phyloP scores from a whole-genome alignment of 2,113 vertebrate genomes.

The Lophotis ruficrista region DNA sequence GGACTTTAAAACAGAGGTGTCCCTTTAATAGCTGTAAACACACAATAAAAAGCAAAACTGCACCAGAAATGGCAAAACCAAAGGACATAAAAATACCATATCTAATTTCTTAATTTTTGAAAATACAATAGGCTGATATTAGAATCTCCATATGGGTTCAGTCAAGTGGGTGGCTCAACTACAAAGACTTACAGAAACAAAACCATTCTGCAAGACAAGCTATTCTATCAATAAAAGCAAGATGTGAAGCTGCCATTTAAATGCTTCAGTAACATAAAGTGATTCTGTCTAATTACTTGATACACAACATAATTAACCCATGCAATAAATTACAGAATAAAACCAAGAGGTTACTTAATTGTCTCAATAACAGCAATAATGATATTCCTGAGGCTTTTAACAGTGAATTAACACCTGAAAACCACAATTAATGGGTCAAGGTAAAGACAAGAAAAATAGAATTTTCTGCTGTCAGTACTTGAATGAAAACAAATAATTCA shows the following conservation, averaged over 20 bases:
- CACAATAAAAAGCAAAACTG: not conserved
- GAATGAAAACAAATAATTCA: not conserved
- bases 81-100: not conserved
- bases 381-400: not conserved
- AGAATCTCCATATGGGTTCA: not conserved
- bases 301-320: not conserved
- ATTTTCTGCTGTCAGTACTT: not conserved
- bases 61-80: not conserved
- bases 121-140: not conserved
- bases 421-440: not conserved
- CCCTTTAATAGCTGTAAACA: not conserved
- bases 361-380: not conserved
- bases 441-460: not conserved
- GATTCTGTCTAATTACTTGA: not conserved
- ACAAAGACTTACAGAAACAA: not conserved
- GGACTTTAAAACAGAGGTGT: not conserved
- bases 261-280: not conserved
- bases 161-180: not conserved
- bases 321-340: constrained; percentile 18
- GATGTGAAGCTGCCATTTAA: not conserved
- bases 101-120: not conserved
- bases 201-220: not conserved
- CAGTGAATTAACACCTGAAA: not conserved
- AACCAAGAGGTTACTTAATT: not conserved
- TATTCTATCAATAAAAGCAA: not conserved